Conservation (phyloP, 2,888 invertebrate genomes). For the Blomia tropicalis region DNA sequence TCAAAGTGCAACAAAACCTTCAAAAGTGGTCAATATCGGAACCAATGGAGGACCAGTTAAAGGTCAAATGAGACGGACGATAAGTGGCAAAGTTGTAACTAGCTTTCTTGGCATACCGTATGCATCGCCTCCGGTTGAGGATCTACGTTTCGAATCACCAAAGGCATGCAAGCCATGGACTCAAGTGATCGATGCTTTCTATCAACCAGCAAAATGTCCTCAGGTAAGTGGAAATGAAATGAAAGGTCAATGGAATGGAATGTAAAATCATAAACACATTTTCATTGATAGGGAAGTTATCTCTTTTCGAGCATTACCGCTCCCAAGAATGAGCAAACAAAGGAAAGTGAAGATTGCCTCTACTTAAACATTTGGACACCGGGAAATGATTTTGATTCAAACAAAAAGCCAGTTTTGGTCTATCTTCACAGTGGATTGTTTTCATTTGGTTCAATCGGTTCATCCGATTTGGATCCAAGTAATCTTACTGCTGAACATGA, state of each 20-base stretch:
- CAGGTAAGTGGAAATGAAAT: slow-evolving; percentile 1
- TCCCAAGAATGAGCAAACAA: too few relatives aligned
- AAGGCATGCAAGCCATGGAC: neutral
- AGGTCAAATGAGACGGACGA: neutral
- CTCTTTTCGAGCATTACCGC: slow-evolving; percentile 7
- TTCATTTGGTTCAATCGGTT: neutral
- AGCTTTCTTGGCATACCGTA: slow-evolving; percentile 7
- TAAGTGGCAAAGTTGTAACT: neutral
- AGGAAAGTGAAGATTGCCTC: slow-evolving; percentile 10
- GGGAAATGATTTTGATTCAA: too few relatives aligned
- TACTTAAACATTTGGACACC: slow-evolving; percentile 14
- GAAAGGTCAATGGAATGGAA: too few relatives aligned
- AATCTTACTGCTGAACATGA: neutral
- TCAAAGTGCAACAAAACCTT: neutral
- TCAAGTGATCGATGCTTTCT: neutral
- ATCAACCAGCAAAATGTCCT: slow-evolving; percentile 9
- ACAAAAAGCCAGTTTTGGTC: slow-evolving; percentile 8
- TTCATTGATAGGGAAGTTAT: neutral
- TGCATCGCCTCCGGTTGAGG: neutral
- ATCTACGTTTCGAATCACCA: neutral
- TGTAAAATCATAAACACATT: neutral
- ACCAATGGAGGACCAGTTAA: neutral
- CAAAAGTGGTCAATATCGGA: neutral
- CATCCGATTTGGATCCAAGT: slow-evolving; percentile 2
- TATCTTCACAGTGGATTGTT: slow-evolving; percentile 2